A percentile compares a stretch with the other conserved stretches of the same genome.
Evolutionary conservation across 1,140 invertebrate species (phyloP).

Genomic region (Acromyrmex heyeri): DNA sequence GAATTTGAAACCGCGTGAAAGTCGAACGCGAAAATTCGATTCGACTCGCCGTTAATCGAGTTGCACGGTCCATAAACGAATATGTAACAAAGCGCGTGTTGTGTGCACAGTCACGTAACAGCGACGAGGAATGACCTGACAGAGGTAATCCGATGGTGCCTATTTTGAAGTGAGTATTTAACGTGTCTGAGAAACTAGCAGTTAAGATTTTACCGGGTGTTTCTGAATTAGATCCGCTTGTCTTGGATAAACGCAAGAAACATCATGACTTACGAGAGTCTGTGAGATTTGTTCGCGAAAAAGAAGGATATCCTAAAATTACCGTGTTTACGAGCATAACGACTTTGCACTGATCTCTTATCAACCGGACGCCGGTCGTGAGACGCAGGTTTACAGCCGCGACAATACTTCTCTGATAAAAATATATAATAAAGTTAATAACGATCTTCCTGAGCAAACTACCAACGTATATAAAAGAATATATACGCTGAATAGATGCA

Average conservation of each 20-base stretch:
- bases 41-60: slow-evolving; percentile 13
- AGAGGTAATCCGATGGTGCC: neutral
- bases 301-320: slow-evolving; percentile 45
- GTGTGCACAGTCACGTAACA: neutral
- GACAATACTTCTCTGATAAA: slow-evolving; percentile 20
- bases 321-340: slow-evolving; percentile 43
- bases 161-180: slow-evolving; percentile 32
- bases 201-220: neutral
- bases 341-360: slow-evolving; percentile 24
- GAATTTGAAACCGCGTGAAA: neutral
- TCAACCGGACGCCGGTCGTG: neutral
- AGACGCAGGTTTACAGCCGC: slow-evolving; percentile 20
- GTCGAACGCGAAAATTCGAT: slow-evolving; percentile 7
- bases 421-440: slow-evolving; percentile 49
- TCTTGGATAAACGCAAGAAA: neutral
- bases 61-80: neutral
- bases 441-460: neutral
- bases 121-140: neutral
- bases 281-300: slow-evolving; percentile 8
- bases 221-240: slow-evolving; percentile 15
- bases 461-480: neutral
- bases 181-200: neutral
- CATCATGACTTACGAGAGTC: neutral
- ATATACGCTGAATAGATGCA: neutral
- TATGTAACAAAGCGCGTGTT: neutral